Conservation (phyloP, 92 coral and sea anemone species). For the Paragorgia papillata region DNA sequence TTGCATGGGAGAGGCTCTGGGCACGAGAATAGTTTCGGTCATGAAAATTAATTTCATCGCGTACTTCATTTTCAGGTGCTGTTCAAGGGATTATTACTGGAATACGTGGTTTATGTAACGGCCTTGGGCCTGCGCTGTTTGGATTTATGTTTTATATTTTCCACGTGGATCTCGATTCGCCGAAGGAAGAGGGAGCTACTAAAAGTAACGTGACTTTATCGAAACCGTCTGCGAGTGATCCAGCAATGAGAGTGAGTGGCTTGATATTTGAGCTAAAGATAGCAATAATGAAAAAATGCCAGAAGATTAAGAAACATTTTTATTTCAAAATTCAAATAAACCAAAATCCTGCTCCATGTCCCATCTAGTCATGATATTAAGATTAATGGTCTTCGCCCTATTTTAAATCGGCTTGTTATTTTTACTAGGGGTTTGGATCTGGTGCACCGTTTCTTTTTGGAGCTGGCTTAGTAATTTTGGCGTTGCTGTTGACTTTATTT, state of each 20-base stretch:
- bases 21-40: too few species aligned
- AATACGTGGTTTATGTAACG: conserved; percentile 94
- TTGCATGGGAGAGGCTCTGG: too few species aligned
- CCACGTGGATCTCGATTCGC: conserved; percentile 83
- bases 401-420: neutral
- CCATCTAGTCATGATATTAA: neutral
- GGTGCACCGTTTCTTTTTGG: conserved; percentile 99
- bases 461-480: conserved; percentile 94
- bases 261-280: too few species aligned
- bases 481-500: conserved; percentile 89
- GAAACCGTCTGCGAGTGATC: neutral
- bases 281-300: too few species aligned
- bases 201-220: conserved; percentile 24
- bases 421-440: conserved; percentile 73
- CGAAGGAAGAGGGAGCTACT: neutral
- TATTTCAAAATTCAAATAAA: too few species aligned
- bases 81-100: conserved; percentile 98
- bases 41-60: too few species aligned
- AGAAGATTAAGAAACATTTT: too few species aligned
- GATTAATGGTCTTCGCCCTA: neutral
- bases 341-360: too few species aligned
- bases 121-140: conserved; percentile 96
- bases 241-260: conserved; percentile 27
- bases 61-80: conserved; percentile 84
- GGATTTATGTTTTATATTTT: conserved; percentile 90